Percentiles rank a stretch among this genome's conserved stretches.
phyloP scores from a whole-genome alignment of 2,797 vertebrate species.

The Pseudochaenichthys georgianus region DNA sequence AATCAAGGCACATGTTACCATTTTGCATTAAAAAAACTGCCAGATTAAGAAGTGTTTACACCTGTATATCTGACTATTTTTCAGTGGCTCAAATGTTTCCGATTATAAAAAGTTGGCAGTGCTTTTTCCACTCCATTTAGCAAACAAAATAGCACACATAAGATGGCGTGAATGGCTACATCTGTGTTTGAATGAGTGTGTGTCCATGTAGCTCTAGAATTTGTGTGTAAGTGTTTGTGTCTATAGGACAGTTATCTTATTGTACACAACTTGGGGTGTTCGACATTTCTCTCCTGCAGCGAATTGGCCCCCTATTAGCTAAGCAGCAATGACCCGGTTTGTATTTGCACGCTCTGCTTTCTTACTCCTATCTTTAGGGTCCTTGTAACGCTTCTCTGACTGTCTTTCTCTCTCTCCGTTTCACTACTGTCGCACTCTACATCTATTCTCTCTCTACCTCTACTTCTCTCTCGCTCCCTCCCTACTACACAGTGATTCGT shows the following conservation, averaged over 20 bases:
- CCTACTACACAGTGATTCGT: slow-evolving; percentile 99
- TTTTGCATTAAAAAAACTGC: slow-evolving; percentile 1
- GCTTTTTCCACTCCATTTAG: slow-evolving; percentile 82
- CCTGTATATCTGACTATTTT: slow-evolving; percentile 16
- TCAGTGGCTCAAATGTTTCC: slow-evolving; percentile 7
- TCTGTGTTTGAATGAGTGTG: slow-evolving; percentile 78
- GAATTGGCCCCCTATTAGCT: slow-evolving; percentile 99
- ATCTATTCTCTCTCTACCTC: slow-evolving; percentile 86
- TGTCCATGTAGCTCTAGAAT: slow-evolving; percentile 79
- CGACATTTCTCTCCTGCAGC: slow-evolving; percentile 99
- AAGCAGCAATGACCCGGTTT: slow-evolving; percentile 99
- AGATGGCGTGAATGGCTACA: slow-evolving; percentile 76
- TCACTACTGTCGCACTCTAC: slow-evolving; percentile 76
- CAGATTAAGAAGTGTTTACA: not conserved
- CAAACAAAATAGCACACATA: slow-evolving; percentile 57
- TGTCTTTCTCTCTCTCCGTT: slow-evolving; percentile 73
- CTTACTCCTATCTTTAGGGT: slow-evolving; percentile 90
- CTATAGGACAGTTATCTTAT: slow-evolving; percentile 97
- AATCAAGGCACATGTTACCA: not conserved
- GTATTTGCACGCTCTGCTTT: slow-evolving; percentile 99
- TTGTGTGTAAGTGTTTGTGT: slow-evolving; percentile 86
- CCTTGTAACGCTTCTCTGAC: slow-evolving; percentile 87
- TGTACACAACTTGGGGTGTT: slow-evolving; percentile 99
- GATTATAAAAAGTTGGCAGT: slow-evolving; percentile 52
- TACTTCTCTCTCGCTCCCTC: slow-evolving; percentile 91